Base-by-base conservation (phyloP, 1,140 invertebrate species). In the Hypothenemus hampei region DNA sequence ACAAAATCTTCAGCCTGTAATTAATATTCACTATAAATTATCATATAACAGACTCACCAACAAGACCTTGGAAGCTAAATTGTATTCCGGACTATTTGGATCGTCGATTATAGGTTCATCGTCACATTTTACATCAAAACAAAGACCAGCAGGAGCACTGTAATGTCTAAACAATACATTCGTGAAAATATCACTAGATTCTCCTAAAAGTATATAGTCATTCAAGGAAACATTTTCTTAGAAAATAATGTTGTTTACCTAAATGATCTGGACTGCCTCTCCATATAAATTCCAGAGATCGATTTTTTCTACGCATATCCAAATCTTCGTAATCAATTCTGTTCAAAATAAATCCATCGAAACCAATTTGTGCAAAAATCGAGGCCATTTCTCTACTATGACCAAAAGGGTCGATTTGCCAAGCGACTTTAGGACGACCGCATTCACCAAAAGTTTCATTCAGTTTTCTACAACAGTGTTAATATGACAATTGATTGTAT, bases 261-360 rank as follows among this genome's bases (percentile, higher is more conserved):
- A 75, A 65, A 51, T 77, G 76, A 20, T 31, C 37, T 47, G 81
- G 74, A 77, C 86, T 78, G 60, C 70, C 78, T 67, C 81, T 75
- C 89, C 89, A 92, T 51, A 91, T 73, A 65, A 88, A 80, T 69
- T 92, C 89, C 74, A 89, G 76, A 37, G 77, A 80, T 68, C 82
- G 81, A 29, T 77, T 75, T 20, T 76, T 71, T 40, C 78, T 69
- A 63, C 89, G 73, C 1, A 74, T 62, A 21, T 72, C 72, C 64
- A 84, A 85, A 67, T 91, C 87, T 63, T 84, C 77, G 68, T 87
- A 84, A 66, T 92, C 87, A 23, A 90, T 75, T 50, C 89, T 76
- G 18, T 82, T 86, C 69, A 87, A 77, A 65, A 86, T 85, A 8
- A 86, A n/a, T 11, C 85, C 87, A 72, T 90, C 85, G 68, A 80